Evolutionary conservation across 2,888 invertebrate species (phyloP), one percentile per base, ranked within the genome.

Genomic region (Hipparchia sbordonii): DNA sequence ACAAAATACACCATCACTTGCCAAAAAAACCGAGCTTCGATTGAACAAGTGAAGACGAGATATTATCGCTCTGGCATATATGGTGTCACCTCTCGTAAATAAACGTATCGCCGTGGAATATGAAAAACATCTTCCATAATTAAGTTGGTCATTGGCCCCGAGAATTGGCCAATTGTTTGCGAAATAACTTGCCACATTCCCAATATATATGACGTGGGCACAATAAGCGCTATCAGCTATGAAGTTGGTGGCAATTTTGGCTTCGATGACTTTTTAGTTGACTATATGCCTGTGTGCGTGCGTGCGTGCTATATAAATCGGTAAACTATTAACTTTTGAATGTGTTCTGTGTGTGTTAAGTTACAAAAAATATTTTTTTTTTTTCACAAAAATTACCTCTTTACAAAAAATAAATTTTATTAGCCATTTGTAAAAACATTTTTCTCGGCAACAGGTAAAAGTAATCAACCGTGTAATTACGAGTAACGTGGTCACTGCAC

Each of bases 71-170:
- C 67, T n/a, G 33, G 9, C 74, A n/a, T 74, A 80, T 85, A 89
- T 84, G 92, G 90, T 82, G 87, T 85, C 88, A 85, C 79, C 77
- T 79, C 82, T 89, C 88, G 87, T 88, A 91, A 89, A 92, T 91
- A 91, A 90, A 92, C 86, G 85, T 87, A 87, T 83, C 82, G 82
- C 76, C 84, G 87, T 84, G 88, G 89, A 89, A 88, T 87, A 85
- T 79, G 80, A 74, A 67, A 72, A 59, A 63, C 65, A 48, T 62
- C 65, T 39, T 70, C 67, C 67, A 67, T 68, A 69, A 65, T 65
- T 65, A 65, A 33, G 6, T 52, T 33, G 51, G 65, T 6, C 52
- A 12, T 52, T 51, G 65, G 2, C 4, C 57, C 54, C n/a, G 54
- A 54, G n/a, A 48, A 48, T 1, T 48, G 5, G 6, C 48, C 48